These are phyloP conservation scores for Notoglanidium macrostoma DNA, from an alignment of 2,797 vertebrate species.

Conservation along the genomic window DNA sequence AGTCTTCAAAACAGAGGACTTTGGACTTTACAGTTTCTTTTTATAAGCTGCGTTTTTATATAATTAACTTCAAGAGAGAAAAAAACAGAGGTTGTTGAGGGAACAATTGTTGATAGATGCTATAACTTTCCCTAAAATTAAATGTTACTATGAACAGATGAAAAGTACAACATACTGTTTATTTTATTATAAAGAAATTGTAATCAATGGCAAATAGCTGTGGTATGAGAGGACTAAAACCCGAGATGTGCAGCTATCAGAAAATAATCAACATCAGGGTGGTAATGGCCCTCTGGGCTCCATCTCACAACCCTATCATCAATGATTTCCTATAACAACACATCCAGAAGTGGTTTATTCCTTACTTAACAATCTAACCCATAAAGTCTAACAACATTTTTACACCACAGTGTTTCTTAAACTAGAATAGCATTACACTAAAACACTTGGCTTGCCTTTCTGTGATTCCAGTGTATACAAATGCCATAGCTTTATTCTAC, in stretches of 20 bases:
- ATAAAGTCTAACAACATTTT: not conserved
- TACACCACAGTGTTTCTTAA: not conserved
- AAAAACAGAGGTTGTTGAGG: not conserved
- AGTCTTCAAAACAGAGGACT: not conserved
- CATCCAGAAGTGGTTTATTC: not conserved
- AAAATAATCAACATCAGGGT: not conserved
- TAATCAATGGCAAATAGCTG: not conserved
- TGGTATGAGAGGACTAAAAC: not conserved
- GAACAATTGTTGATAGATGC: not conserved
- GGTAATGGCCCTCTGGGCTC: not conserved
- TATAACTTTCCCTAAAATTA: not conserved
- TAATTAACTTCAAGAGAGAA: not conserved
- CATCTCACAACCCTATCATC: not conserved
- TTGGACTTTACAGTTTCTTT: not conserved
- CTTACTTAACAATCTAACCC: not conserved
- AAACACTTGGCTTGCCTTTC: not conserved
- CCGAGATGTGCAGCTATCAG: not conserved
- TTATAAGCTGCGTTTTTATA: not conserved
- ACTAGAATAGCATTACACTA: not conserved
- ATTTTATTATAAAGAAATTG: not conserved
- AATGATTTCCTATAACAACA: not conserved
- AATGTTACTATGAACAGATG: not conserved
- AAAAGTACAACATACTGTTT: not conserved
- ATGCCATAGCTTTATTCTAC: not conserved
- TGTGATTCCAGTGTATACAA: not conserved